Evolutionary conservation across 2,797 vertebrate species (phyloP).

Genomic region (Cirrhinus molitorella): DNA sequence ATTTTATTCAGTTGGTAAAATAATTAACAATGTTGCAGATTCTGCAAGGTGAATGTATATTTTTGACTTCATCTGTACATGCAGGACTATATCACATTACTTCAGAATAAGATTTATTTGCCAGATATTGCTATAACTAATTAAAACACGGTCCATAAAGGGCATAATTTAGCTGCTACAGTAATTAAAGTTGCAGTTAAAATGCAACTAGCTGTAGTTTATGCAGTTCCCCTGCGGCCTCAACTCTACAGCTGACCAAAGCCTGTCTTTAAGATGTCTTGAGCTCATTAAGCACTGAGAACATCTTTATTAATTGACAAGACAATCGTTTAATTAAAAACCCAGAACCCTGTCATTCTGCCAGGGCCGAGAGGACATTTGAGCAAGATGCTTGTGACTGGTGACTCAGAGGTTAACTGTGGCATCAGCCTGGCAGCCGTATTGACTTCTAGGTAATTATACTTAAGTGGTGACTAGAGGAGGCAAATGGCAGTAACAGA

Average conservation of each 20-base stretch:
- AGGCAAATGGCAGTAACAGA: slow-evolving; percentile 77
- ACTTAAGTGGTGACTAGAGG: slow-evolving; percentile 75
- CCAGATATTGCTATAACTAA: not conserved
- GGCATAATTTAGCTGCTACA: slow-evolving; percentile 3
- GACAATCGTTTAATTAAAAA: slow-evolving; percentile 59
- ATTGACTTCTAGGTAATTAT: slow-evolving; percentile 76
- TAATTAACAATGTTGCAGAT: too few species aligned
- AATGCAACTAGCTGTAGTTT: not conserved
- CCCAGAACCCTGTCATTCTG: slow-evolving; percentile 39
- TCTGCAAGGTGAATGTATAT: too few species aligned
- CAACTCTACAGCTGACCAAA: slow-evolving; percentile 18
- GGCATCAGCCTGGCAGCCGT: slow-evolving; percentile 64
- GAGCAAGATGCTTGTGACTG: slow-evolving; percentile 30
- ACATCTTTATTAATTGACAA: slow-evolving; percentile 56
- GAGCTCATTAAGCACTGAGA: slow-evolving; percentile 38
- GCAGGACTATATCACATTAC: too few species aligned
- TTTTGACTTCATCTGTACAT: too few species aligned
- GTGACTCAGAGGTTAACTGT: slow-evolving; percentile 67
- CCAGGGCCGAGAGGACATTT: slow-evolving; percentile 29
- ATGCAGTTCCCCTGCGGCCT: slow-evolving; percentile 12
- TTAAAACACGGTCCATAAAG: slow-evolving; percentile 35
- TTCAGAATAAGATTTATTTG: not conserved
- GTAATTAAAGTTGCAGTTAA: slow-evolving; percentile 1
- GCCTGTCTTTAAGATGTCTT: slow-evolving; percentile 16
- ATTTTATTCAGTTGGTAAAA: too few species aligned